Conservation (phyloP, 2,888 invertebrate species). For the Chrysotoxum bicinctum region DNA sequence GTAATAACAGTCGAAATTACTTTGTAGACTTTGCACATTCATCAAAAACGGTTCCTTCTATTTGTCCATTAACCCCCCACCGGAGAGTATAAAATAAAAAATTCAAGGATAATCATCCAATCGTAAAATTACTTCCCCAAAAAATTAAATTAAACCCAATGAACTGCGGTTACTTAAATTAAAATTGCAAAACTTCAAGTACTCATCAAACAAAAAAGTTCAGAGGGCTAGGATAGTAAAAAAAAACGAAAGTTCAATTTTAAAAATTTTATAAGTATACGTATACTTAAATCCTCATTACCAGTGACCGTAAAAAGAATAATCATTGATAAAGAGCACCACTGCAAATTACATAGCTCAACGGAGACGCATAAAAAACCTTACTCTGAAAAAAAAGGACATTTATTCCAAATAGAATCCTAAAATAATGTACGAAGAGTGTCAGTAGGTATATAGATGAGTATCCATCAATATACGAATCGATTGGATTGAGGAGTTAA, state of each 20-base stretch:
- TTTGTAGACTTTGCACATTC: conserved; percentile 1
- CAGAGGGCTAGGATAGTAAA: not conserved
- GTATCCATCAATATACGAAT: conserved; percentile 45
- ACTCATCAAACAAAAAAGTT: conserved; percentile 25
- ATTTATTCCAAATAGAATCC: not conserved
- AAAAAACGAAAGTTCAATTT: not conserved
- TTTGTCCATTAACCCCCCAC: not conserved
- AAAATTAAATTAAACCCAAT: conserved; percentile 39
- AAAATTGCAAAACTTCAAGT: conserved; percentile 47
- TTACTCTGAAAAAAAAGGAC: not conserved
- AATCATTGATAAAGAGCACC: conserved; percentile 50
- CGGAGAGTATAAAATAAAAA: not conserved
- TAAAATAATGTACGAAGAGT: conserved; percentile 17
- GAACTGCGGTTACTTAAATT: conserved; percentile 53
- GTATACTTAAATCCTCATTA: conserved; percentile 57
- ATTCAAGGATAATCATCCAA: conserved; percentile 52
- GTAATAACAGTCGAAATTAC: not conserved
- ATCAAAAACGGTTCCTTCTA: not conserved
- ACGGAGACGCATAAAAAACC: not conserved
- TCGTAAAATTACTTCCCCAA: conserved; percentile 55
- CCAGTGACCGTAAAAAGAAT: conserved; percentile 43
- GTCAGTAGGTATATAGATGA: conserved; percentile 33
- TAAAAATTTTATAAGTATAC: not conserved
- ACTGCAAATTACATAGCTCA: conserved; percentile 35
- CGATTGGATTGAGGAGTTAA: not conserved